Percentiles rank a stretch among this genome's conserved stretches.
Evolutionary conservation across 2,888 invertebrate genomes (phyloP).

Genomic region (Lycia hirtaria): DNA sequence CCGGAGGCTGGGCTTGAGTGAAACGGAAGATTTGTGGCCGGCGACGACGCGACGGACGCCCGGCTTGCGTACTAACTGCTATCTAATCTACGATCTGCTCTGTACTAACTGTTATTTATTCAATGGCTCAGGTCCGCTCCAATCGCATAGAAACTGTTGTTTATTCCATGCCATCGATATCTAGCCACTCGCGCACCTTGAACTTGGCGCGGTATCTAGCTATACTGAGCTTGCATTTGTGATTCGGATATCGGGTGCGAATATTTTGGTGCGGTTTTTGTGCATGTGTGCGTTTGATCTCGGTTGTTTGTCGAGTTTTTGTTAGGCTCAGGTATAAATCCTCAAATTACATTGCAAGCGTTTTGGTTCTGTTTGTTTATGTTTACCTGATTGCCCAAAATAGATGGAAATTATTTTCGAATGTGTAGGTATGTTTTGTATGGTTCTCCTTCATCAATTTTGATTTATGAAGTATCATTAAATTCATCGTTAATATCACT

Average conservation of each 20-base stretch:
- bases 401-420: too few relatives aligned
- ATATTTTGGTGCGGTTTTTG: conserved; percentile 11
- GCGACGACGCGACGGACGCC: conserved; percentile 42
- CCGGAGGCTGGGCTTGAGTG: conserved; percentile 82
- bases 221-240: conserved; percentile 29
- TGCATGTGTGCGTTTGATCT: conserved; percentile 3
- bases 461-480: not conserved
- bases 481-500: too few relatives aligned
- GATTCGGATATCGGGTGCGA: conserved; percentile 23
- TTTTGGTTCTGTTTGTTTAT: too few relatives aligned
- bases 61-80: conserved; percentile 17
- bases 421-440: too few relatives aligned
- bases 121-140: not conserved
- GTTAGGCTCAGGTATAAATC: not conserved
- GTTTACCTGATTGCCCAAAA: too few relatives aligned
- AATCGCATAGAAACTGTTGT: not conserved
- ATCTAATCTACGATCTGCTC: not conserved
- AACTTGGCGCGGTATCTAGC: conserved; percentile 37
- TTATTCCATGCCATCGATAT: not conserved
- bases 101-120: not conserved
- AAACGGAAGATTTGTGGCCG: conserved; percentile 84
- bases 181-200: conserved; percentile 50
- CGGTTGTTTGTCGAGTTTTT: conserved; percentile 1
- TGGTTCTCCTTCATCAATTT: too few relatives aligned
- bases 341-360: not conserved